phyloP scores from a whole-genome alignment of 2,113 vertebrate species.

The Cebus imitator region DNA sequence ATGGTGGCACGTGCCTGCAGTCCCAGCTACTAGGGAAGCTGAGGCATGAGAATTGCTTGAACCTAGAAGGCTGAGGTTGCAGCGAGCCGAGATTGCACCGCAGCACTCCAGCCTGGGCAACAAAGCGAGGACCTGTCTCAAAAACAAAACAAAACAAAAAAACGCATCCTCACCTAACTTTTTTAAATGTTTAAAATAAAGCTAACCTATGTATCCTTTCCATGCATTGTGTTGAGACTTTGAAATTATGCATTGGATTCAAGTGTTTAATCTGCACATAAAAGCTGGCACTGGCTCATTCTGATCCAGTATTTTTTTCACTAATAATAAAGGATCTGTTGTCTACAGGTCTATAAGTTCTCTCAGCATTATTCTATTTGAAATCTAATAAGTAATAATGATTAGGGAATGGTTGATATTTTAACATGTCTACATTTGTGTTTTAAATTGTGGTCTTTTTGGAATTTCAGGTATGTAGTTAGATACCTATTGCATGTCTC shows the following conservation, averaged over 20 bases:
- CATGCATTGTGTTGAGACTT: neutral
- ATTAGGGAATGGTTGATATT: neutral
- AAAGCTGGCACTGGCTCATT: neutral
- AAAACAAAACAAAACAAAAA: neutral
- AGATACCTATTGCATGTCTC: neutral
- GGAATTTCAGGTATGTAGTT: neutral
- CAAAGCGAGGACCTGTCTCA: no score
- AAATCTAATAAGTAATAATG: neutral
- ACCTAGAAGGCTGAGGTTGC: no score
- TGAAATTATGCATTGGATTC: neutral
- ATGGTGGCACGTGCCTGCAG: no score
- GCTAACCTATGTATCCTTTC: neutral
- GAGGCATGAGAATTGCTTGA: no score
- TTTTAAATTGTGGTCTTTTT: neutral
- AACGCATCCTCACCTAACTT: neutral
- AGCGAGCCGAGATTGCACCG: rapidly evolving
- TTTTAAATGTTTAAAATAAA: neutral
- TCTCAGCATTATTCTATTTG: neutral
- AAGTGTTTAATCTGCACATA: neutral
- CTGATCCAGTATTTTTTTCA: neutral
- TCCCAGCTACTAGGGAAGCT: no score
- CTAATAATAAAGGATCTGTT: neutral
- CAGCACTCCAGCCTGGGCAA: no score
- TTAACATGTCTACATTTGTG: neutral
- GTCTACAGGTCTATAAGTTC: neutral